Evolutionary conservation across 2,888 invertebrate species (phyloP).

Genomic region (Kuschelorhynchus macadamiae): DNA sequence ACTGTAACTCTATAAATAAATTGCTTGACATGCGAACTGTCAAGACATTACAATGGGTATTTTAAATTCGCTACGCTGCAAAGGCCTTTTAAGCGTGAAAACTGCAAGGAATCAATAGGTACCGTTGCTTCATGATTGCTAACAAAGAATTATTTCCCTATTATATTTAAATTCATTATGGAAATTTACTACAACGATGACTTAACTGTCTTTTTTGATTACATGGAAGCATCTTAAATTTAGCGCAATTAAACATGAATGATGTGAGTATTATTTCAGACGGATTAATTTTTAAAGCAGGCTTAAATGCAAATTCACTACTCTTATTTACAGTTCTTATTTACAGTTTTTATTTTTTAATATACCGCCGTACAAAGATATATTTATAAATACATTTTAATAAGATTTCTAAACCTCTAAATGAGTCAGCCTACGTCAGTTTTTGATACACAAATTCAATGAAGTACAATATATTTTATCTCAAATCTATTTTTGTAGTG

Average conservation of each 20-base stretch:
- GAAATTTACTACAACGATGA: slow-evolving; percentile 24
- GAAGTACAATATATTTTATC: too few relatives aligned
- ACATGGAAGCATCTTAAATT: slow-evolving; percentile 26
- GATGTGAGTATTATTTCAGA: not conserved
- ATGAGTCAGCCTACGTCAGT: too few relatives aligned
- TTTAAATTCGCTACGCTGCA: slow-evolving; percentile 13
- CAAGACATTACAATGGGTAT: slow-evolving; percentile 18
- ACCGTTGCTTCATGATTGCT: slow-evolving; percentile 34
- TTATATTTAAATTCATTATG: slow-evolving; percentile 45
- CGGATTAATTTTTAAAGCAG: not conserved
- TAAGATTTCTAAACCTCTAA: too few relatives aligned
- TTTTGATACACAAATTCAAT: too few relatives aligned
- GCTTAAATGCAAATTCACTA: too few relatives aligned
- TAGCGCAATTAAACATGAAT: not conserved
- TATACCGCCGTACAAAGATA: too few relatives aligned
- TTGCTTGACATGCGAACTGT: slow-evolving; percentile 12
- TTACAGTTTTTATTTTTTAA: too few relatives aligned
- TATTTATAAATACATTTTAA: too few relatives aligned
- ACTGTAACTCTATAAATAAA: not conserved
- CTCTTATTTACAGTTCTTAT: too few relatives aligned
- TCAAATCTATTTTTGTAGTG: too few relatives aligned
- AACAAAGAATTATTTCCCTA: slow-evolving; percentile 34
- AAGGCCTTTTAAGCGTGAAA: slow-evolving; percentile 22
- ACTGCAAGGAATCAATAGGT: slow-evolving; percentile 28
- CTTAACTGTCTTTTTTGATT: slow-evolving; percentile 28